phyloP scores from a whole-genome alignment of 2,797 vertebrate genomes.

The Artibeus jamaicensis region DNA sequence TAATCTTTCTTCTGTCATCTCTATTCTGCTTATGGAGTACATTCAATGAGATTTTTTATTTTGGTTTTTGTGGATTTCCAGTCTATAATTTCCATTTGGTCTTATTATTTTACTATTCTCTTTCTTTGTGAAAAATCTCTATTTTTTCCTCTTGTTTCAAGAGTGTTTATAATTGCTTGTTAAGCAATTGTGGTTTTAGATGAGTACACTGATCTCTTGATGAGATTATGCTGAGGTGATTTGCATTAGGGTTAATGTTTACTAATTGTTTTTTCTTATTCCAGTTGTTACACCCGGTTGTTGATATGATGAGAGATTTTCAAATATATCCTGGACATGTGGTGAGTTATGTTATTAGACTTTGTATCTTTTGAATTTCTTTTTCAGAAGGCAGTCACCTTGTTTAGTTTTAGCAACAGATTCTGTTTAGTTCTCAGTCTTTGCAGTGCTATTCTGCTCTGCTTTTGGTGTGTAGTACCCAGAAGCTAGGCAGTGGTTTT shows the following conservation, averaged over 20 bases:
- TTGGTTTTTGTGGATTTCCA: not conserved
- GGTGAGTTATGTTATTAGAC: not conserved
- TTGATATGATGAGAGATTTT: not conserved
- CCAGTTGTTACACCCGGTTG: not conserved
- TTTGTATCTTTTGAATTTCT: not conserved
- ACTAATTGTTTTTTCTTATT: not conserved
- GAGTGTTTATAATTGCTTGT: not conserved
- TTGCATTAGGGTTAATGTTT: not conserved
- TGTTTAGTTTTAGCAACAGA: not conserved
- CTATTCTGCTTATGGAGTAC: not conserved
- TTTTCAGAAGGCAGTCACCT: not conserved
- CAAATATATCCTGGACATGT: not conserved
- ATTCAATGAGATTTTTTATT: not conserved
- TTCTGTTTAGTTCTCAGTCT: not conserved
- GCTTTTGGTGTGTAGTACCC: not conserved
- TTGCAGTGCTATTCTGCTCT: not conserved
- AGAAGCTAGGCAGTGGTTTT: not conserved
- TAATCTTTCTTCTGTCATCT: not conserved
- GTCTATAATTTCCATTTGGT: not conserved
- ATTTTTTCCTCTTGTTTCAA: not conserved
- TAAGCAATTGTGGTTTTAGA: not conserved
- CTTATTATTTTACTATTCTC: not conserved
- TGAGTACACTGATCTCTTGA: not conserved
- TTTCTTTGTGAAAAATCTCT: not conserved
- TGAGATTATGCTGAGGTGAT: not conserved